Base-by-base conservation (phyloP, 2,888 invertebrate genomes). In the Rhimphoctona megacephalus region DNA sequence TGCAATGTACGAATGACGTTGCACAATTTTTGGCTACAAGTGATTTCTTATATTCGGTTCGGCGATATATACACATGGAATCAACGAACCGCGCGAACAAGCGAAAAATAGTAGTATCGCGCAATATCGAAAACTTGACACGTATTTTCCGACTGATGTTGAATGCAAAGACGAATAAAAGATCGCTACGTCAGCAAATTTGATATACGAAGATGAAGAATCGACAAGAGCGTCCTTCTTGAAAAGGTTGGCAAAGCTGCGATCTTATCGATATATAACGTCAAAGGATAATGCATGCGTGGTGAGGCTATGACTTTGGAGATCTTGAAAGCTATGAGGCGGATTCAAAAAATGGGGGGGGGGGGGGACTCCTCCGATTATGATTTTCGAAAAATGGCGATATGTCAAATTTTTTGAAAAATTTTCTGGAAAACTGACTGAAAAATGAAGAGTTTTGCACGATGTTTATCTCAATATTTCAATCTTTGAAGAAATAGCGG, bases 111-210 rank as follows among this genome's bases (percentile, higher is more conserved):
- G 72, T 39, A 46, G 70, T 72, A 78, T 73, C 73, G 61, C 46
- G 66, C 61, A 76, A 80, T 83, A 77, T 80, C 70, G 83, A 76
- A 76, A 83, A 67, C 79, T 72, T 83, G 80, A 83, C 83, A 83
- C 76, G 83, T 80, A 36, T 80, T n/a, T 49, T n/a, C 36, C 57
- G 36, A 74, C 69, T 14, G 64, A 85, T 83, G 64, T 46, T 54
- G 33, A 78, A 85, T 70, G 49, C 72, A 61, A 52, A 74, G 67
- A 74, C 61, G 72, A 52, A 69, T 22, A 30, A 33, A 52, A 73
- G 52, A 73, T 81, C 36, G 54, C 54, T 64, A 36, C 64, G 80
- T 86, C 83, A 86, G 85, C 85, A 76, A 66, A 43, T 83, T 80
- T 33, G 43, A 46, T 30, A 61, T 54, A 57, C 30, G 73, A 52